Conservation (phyloP, 2,797 vertebrate genomes). For the Dromococcyx pavoninus region DNA sequence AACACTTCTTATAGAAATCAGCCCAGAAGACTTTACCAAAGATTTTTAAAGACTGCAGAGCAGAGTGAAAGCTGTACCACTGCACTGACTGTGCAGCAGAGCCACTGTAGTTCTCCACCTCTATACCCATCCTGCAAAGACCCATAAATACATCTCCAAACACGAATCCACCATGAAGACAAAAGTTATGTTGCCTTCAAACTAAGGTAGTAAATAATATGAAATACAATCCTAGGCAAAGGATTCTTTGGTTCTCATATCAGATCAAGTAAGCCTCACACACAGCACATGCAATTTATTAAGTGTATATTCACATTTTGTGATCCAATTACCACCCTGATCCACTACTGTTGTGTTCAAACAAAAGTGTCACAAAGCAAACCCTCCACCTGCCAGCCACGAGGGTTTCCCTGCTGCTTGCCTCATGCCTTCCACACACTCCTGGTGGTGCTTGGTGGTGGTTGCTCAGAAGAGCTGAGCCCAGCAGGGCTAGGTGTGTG, state of each 20-base stretch:
- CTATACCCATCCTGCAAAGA: not conserved
- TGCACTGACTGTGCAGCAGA: not conserved
- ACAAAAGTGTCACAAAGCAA: not conserved
- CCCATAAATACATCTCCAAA: not conserved
- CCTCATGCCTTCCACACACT: not conserved
- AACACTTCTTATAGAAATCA: not conserved
- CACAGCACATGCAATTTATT: rapidly evolving
- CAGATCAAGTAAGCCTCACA: not conserved
- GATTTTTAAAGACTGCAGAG: not conserved
- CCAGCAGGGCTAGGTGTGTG: not conserved
- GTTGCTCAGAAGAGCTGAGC: not conserved
- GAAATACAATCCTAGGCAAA: not conserved
- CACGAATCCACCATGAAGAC: rapidly evolving
- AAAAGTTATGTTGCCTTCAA: not conserved
- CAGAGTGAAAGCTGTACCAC: not conserved
- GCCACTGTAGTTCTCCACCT: not conserved
- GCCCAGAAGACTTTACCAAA: not conserved
- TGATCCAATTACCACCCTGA: too few species aligned
- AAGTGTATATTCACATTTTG: rapidly evolving
- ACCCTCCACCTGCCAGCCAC: not conserved
- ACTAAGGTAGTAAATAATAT: rapidly evolving
- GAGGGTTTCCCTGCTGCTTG: not conserved
- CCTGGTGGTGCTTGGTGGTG: not conserved
- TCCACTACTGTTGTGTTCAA: not conserved
- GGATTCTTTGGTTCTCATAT: not conserved